Evolutionary conservation across 1,140 invertebrate species (phyloP).

Genomic region (Drosophila grimshawi): DNA sequence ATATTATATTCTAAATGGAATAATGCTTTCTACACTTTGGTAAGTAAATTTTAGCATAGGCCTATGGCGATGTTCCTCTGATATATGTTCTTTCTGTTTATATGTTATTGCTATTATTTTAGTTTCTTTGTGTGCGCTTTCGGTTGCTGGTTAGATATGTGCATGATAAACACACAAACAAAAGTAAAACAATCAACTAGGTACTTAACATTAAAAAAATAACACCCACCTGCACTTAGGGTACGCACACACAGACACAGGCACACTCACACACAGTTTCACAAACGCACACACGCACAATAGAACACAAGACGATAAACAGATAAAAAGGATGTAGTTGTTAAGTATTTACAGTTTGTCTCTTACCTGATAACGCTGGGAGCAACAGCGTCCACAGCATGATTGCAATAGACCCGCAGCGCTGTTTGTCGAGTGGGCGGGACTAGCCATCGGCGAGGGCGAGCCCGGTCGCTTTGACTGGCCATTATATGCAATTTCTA

Average conservation of each 20-base stretch:
- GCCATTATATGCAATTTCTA: conserved; percentile 97
- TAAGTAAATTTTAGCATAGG: too few species aligned
- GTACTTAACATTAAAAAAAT: conserved; percentile 34
- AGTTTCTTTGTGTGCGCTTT: conserved; percentile 19
- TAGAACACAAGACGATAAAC: conserved; percentile 22
- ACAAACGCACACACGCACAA: conserved; percentile 5
- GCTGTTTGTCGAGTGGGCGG: conserved; percentile 92
- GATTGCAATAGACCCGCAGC: conserved; percentile 90
- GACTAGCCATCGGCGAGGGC: conserved; percentile 93
- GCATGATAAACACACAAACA: conserved; percentile 54
- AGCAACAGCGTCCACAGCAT: conserved; percentile 93
- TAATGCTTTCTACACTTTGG: too few species aligned
- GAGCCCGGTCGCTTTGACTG: conserved; percentile 94
- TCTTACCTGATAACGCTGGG: conserved; percentile 94
- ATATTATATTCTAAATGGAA: too few species aligned
- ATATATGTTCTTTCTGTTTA: background rate
- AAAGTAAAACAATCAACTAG: conserved; percentile 46
- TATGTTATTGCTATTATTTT: background rate
- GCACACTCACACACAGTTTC: background rate
- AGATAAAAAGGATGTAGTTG: conserved; percentile 20
- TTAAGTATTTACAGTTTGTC: conserved; percentile 47
- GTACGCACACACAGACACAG: conserved; percentile 3
- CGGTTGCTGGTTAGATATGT: conserved; percentile 27
- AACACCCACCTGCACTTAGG: conserved; percentile 59
- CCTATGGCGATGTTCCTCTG: too few species aligned